Conservation (phyloP, 2,888 invertebrate genomes). For the Cephus pygmeus region DNA sequence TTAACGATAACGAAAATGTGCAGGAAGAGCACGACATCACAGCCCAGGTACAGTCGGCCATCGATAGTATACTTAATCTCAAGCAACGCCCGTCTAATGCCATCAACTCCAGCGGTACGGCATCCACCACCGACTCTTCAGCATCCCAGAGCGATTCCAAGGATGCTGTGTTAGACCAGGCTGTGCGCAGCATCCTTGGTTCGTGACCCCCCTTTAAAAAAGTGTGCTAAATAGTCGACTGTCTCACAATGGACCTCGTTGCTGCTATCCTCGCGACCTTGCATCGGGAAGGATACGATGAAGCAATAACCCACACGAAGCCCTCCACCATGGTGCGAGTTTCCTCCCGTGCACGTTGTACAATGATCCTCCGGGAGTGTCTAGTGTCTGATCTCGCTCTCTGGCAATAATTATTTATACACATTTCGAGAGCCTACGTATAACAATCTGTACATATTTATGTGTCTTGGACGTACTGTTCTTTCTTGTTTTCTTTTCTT, state of each 20-base stretch:
- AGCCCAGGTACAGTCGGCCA: constrained; percentile 83
- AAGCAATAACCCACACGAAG: neutral
- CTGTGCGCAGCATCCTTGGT: constrained; percentile 63
- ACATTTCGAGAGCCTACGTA: neutral
- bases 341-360: neutral
- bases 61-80: constrained; percentile 81
- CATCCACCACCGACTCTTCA: constrained; percentile 24
- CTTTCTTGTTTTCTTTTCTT: neutral
- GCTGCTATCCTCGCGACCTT: neutral
- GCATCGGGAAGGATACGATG: neutral
- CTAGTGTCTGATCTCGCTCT: neutral
- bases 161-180: constrained; percentile 61
- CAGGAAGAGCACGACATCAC: constrained; percentile 72
- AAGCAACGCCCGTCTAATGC: constrained; percentile 65
- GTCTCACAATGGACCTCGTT: neutral
- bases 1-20: constrained; percentile 27
- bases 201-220: constrained; percentile 65
- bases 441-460: neutral
- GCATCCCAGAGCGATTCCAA: constrained; percentile 49
- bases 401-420: neutral
- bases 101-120: constrained; percentile 29
- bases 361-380: neutral
- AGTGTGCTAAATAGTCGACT: constrained; percentile 54
- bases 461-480: neutral
- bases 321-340: neutral